Evolutionary conservation across 2,888 invertebrate species (phyloP), one percentile per base, ranked within the genome.

Genomic region (Lithophane leautieri): DNA sequence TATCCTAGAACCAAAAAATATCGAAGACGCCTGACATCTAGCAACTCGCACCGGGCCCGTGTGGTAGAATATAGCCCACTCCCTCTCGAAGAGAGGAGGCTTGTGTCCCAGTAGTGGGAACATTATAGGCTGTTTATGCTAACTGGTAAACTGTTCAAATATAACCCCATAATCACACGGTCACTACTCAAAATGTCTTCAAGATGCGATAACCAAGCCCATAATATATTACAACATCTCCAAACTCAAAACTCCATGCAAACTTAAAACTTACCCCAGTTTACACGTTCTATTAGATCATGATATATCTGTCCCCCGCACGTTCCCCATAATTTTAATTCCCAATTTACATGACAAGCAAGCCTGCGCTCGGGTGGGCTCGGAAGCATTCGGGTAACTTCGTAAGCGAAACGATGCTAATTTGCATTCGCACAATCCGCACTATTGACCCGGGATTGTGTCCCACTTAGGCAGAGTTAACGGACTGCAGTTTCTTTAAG

Each of bases 321-420:
- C 66, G 76, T 56, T 50, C 83, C 69, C 73, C 81, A 85, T 86
- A 83, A 86, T 83, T 83, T 79, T 79, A 87, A 85, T 81, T 79
- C 76, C 71, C 75, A 83, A 86, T 87, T 86, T 79, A 83, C 86
- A 86, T 86, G 83, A 83, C 85, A 86, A 86, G 75, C 84, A 75
- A 85, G 66, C 83, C 73, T 83, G 61, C 63, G 78, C 78, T 85
- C 82, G 82, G 82, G 44, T 70, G 25, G 56, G 47, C 66, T 87
- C 79, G 82, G 78, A 65, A 40, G 16, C 70, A 22, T 70, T 78
- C 86, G 86, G 50, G 34, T 40, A 72, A 70, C 61, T 84, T 82
- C 82, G 79, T 75, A 75, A 61, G 70, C 70, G 69, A 75, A 70
- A 70, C 71, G 76, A 73, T 56, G 79, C 69, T 84, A 81, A 88